Base-by-base conservation (phyloP, 2,113 vertebrate genomes). In the Centropus unirufus region DNA sequence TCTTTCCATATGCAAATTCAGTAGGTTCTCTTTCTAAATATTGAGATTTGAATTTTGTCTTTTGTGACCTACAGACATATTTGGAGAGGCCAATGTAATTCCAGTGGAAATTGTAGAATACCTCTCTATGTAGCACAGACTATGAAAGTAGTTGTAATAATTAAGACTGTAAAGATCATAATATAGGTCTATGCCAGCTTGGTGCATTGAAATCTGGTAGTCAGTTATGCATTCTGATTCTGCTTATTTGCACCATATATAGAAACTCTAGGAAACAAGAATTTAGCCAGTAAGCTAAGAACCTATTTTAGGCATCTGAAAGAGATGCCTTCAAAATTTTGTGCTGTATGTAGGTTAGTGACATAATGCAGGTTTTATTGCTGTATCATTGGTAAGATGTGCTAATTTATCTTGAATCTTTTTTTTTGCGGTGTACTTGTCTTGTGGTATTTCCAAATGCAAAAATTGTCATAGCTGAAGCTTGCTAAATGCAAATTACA, bases 401-500 rank as follows among this genome's bases (percentile, higher is more conserved):
- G 64, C 39, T 85, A 42, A 91, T 75, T 91, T 72, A 73, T 77
- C 54, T 57, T 18, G 34, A 61, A 42, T 80, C 72, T 63, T 78
- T 85, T 62, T 46, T 49, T 49, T 73, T 42, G 42, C 62, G 67
- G 26, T 7, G 36, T 21, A 27, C 74, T 78, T 83, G 90, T 84
- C 69, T 69, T 46, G 14, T 63, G 77, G 64, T 26, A 64, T 87
- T 82, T 83, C 59, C 87, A 63, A 90, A 72, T 7, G 57, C 47
- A 89, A 93, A 88, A 67, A 46, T 59, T 74, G 85, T 74, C 34
- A 14, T 47, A 66, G 55, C 44, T 75, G 82, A 51, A 15, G 39
- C 79, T 72, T 83, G 75, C 83, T 67, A 90, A 87, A 90, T 78
- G 68, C 73, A 95, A 91, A 95, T 77, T 61, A 26, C 21, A 52